Evolutionary conservation across 2,113 vertebrate species (phyloP).

Genomic region (Tyrannus savana): DNA sequence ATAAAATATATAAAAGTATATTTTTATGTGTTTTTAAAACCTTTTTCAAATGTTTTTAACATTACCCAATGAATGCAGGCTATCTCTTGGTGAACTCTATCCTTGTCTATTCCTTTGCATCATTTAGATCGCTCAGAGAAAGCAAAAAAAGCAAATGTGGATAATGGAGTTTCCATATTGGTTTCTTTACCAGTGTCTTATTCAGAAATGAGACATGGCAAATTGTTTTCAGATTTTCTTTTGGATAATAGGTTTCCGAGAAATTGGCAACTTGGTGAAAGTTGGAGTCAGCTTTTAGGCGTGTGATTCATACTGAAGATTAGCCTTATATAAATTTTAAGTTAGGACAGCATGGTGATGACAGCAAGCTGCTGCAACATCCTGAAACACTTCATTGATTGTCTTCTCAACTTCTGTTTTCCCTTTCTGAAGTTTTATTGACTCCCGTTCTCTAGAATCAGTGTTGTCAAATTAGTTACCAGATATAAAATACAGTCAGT

Average conservation of each 20-base stretch:
- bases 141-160: background rate
- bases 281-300: background rate
- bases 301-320: fast-evolving
- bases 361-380: background rate
- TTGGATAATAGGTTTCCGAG: background rate
- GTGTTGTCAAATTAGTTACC: background rate
- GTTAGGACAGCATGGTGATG: background rate
- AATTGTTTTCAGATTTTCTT: background rate
- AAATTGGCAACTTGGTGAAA: background rate
- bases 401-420: background rate
- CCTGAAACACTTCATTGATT: background rate
- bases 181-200: background rate
- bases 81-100: background rate
- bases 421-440: background rate
- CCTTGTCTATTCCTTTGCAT: background rate
- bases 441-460: background rate
- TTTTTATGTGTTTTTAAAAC: background rate
- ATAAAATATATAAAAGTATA: background rate
- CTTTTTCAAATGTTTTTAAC: background rate
- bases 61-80: background rate
- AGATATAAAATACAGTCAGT: background rate
- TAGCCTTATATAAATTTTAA: background rate
- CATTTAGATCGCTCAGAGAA: background rate
- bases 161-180: background rate
- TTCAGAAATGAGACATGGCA: background rate